Evolutionary conservation across 1,140 invertebrate genomes (phyloP).

Genomic region (Grapholita molesta): DNA sequence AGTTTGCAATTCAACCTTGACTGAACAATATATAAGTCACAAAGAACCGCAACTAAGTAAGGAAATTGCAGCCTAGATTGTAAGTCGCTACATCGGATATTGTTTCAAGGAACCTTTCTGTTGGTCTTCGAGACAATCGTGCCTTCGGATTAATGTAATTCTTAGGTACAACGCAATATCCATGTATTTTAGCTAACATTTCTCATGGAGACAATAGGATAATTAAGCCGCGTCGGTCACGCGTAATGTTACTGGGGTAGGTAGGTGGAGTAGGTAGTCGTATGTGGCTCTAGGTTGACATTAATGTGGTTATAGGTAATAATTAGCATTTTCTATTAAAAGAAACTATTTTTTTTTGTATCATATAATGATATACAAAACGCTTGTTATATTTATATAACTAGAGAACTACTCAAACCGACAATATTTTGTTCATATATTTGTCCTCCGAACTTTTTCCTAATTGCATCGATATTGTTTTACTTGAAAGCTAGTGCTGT

Average conservation of each 20-base stretch:
- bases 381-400: too few species aligned
- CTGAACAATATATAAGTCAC: neutral
- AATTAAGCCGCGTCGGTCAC: constrained; percentile 23
- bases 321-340: too few species aligned
- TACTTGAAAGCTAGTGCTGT: too few species aligned
- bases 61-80: constrained; percentile 14
- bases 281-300: neutral
- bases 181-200: constrained; percentile 29
- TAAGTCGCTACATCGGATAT: neutral
- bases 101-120: constrained; percentile 25
- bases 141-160: constrained; percentile 30
- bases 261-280: too few species aligned
- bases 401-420: too few species aligned
- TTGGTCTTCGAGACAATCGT: constrained; percentile 28
- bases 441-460: too few species aligned
- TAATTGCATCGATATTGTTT: too few species aligned
- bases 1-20: neutral
- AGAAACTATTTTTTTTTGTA: too few species aligned
- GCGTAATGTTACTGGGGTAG: constrained; percentile 24
- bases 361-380: too few species aligned
- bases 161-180: constrained; percentile 35
- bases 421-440: too few species aligned
- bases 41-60: constrained; percentile 2
- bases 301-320: too few species aligned
- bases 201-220: constrained; percentile 29